Conservation (phyloP, 2,113 vertebrate species). For the Microtus oregoni region DNA sequence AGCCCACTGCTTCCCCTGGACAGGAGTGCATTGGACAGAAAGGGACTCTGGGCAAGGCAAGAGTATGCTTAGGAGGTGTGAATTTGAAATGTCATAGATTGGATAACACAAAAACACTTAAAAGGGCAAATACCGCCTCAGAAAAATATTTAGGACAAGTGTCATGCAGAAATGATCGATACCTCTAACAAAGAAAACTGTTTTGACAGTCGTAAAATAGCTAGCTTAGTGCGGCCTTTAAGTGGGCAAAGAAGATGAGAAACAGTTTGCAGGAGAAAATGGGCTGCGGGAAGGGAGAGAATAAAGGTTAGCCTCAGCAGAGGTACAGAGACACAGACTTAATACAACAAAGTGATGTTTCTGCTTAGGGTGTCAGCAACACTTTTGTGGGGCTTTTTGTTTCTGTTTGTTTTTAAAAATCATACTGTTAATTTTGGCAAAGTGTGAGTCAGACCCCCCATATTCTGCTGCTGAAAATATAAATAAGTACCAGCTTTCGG, state of each 20-base stretch:
- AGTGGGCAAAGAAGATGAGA: background rate
- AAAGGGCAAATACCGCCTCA: background rate
- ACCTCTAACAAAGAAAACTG: background rate
- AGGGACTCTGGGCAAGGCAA: background rate
- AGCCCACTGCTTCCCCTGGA: background rate
- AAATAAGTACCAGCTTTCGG: background rate
- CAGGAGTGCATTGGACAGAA: background rate
- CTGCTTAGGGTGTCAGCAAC: background rate
- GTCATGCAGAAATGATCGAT: background rate
- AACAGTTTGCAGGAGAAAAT: background rate
- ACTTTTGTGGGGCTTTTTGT: background rate
- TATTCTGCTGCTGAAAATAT: background rate
- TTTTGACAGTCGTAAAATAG: background rate
- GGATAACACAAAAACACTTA: conserved; percentile 4
- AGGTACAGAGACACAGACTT: background rate
- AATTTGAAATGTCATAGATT: conserved; percentile 41
- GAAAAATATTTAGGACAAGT: conserved; percentile 26
- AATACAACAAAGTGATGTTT: conserved; percentile 4
- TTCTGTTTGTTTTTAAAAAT: conserved; percentile 23
- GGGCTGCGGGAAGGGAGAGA: background rate
- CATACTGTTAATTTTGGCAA: background rate
- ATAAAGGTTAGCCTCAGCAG: background rate
- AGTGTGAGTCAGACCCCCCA: background rate
- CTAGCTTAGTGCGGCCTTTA: background rate
- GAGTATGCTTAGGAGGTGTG: background rate